Evolutionary conservation across 2,888 invertebrate genomes (phyloP), one percentile per base, ranked within the genome.

Genomic region (Drosophila seclusa): DNA sequence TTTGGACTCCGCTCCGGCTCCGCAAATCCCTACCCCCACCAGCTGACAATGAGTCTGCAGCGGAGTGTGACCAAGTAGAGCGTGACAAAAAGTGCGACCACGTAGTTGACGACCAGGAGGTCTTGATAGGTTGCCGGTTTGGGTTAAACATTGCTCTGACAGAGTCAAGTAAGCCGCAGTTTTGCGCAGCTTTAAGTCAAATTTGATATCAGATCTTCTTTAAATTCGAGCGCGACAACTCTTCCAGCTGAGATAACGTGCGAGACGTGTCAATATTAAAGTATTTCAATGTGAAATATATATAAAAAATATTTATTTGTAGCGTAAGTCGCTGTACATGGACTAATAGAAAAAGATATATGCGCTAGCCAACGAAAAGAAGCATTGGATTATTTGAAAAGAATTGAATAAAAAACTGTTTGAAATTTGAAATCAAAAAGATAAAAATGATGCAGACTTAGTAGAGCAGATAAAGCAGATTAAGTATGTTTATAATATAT

Each of bases 51-150:
- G 75, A 55, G 42, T 75, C 57, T 55, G 61, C 49, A 16, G n/a
- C 48, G 24, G 45, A 52, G 53, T 62, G 74, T 52, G 73, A 50
- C 55, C 75, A 62, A 74, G 61, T 64, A 58, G 63, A 73, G 73
- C 84, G 75, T 76, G 76, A 83, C 84, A 77, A 61, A 68, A 66
- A 68, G 63, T 66, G 71, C 68, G 72, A 73, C 58, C 84, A 83
- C 83, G 84, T 78, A 80, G 61, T 42, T 21, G 50, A 42, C 57
- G 0, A 45, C 24, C 16, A 32, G 21, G 18, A 48, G 31, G 13
- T 32, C 29, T 50, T 27, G 21, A 57, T 42, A 8, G 29, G 38
- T 29, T 31, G 45, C 31, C 16, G 48, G 48, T 42, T 53, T 36
- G 55, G 54, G 29, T 31, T 27, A 32, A 58, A 36, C 62, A 49